A percentile compares a stretch with the other conserved stretches of the same genome.
Conservation (phyloP, 2,888 invertebrate species). For the Galeopsomyia nigrocyanea region DNA sequence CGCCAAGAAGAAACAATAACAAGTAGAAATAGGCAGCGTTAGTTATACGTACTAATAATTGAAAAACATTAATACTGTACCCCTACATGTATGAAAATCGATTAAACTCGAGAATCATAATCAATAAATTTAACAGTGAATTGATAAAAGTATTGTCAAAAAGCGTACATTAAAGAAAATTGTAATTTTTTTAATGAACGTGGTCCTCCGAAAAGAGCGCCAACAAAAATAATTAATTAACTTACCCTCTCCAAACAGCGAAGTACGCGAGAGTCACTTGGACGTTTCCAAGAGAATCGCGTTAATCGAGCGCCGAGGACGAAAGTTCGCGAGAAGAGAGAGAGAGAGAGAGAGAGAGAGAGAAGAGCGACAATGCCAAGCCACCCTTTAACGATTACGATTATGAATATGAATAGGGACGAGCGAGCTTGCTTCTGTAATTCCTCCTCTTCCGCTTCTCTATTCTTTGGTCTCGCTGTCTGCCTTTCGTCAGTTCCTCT, state of each 20-base stretch:
- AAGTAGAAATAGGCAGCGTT: no score
- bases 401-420: constrained; percentile 51
- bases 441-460: constrained; percentile 35
- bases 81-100: no score
- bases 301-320: constrained; percentile 44
- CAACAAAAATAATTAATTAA: constrained; percentile 48
- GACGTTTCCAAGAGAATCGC: constrained; percentile 48
- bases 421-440: constrained; percentile 21
- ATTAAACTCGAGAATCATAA: no score
- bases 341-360: constrained; percentile 21
- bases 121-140: no score
- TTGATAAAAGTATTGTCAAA: no score
- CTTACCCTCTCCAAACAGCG: constrained; percentile 40
- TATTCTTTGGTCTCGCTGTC: constrained; percentile 29
- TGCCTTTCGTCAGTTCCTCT: constrained; percentile 33
- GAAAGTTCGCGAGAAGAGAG: constrained; percentile 15
- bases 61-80: no score
- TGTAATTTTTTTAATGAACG: no score
- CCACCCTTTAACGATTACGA: constrained; percentile 51
- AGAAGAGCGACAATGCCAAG: constrained; percentile 42
- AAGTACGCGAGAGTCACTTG: constrained; percentile 39
- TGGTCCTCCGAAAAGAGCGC: no score
- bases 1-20: no score
- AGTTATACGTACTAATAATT: no score
- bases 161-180: no score